phyloP scores from a whole-genome alignment of 2,888 invertebrate species.

The Sepiola atlantica region DNA sequence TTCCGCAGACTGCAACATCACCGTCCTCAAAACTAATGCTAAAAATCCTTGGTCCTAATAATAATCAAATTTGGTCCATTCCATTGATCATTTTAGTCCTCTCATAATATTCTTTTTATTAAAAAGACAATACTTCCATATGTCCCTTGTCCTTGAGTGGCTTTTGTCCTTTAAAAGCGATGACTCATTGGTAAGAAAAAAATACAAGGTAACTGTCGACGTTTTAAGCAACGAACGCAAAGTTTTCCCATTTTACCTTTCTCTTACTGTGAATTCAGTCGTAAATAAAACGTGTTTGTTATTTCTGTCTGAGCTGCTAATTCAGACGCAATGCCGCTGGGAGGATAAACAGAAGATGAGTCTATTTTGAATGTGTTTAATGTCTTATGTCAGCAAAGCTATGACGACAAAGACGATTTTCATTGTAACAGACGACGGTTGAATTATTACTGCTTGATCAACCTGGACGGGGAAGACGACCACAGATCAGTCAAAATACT shows the following conservation, averaged over 20 bases:
- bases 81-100: too few species aligned
- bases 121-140: too few species aligned
- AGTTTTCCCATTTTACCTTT: not conserved
- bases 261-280: not conserved
- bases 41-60: too few species aligned
- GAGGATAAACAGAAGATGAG: not conserved
- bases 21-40: too few species aligned
- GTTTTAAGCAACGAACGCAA: too few species aligned
- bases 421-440: not conserved
- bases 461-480: not conserved
- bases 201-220: too few species aligned
- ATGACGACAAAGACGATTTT: not conserved
- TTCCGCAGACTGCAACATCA: too few species aligned
- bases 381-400: not conserved
- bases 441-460: not conserved
- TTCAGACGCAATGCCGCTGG: not conserved
- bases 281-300: not conserved
- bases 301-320: accelerated
- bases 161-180: too few species aligned
- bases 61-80: too few species aligned
- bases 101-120: too few species aligned
- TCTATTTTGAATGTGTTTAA: not conserved
- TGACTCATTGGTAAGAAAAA: too few species aligned
- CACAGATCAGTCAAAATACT: not conserved
- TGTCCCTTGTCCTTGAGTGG: too few species aligned